phyloP scores from a whole-genome alignment of 2,888 invertebrate genomes.

The Theretra japonica region DNA sequence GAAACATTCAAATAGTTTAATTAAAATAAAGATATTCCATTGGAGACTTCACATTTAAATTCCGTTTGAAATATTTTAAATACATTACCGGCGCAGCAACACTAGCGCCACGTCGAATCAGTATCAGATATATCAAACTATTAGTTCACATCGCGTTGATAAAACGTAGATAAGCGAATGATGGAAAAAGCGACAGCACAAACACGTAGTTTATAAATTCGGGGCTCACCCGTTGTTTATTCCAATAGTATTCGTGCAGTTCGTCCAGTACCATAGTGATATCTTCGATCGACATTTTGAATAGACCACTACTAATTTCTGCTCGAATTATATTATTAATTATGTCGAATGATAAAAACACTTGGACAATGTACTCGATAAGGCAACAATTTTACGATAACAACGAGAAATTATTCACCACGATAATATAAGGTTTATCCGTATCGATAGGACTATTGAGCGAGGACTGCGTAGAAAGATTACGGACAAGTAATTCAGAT shows the following conservation, averaged over 20 bases:
- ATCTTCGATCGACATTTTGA: slow-evolving; percentile 28
- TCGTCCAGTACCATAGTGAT: slow-evolving; percentile 21
- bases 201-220: background rate
- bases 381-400: slow-evolving; percentile 25
- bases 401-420: slow-evolving; percentile 14
- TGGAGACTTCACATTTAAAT: background rate
- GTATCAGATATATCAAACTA: slow-evolving; percentile 1
- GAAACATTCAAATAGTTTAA: background rate
- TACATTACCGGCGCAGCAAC: slow-evolving; percentile 1
- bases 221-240: slow-evolving; percentile 27
- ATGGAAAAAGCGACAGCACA: background rate
- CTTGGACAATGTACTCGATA: slow-evolving; percentile 23
- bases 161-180: slow-evolving; percentile 20
- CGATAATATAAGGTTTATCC: slow-evolving; percentile 2
- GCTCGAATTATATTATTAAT: slow-evolving; percentile 17
- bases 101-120: slow-evolving; percentile 5
- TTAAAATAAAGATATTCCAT: background rate
- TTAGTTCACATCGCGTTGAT: background rate
- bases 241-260: slow-evolving; percentile 27
- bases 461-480: background rate
- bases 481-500: background rate
- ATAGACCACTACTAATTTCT: background rate
- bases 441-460: slow-evolving; percentile 10
- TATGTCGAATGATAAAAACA: slow-evolving; percentile 23
- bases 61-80: background rate